Percentiles rank a stretch among this genome's conserved stretches.
phyloP scores from a whole-genome alignment of 2,888 invertebrate genomes.

The Leptothorax acervorum region DNA sequence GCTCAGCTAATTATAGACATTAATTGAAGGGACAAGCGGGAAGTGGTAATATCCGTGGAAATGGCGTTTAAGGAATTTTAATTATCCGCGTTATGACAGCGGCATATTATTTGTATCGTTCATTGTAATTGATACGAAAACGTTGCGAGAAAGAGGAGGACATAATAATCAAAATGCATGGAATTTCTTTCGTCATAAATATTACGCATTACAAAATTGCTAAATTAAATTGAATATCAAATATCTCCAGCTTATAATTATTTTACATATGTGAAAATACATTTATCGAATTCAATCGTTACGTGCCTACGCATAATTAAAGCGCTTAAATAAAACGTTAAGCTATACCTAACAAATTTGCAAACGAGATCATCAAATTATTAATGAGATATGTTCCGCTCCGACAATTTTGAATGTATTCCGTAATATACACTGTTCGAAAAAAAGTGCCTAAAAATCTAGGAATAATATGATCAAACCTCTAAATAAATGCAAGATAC shows the following conservation, averaged over 20 bases:
- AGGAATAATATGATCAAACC: background rate
- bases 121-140: conserved; percentile 15
- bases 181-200: conserved; percentile 33
- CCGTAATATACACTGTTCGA: background rate
- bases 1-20: conserved; percentile 47
- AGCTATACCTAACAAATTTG: conserved; percentile 46
- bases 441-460: background rate
- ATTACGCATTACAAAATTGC: conserved; percentile 39
- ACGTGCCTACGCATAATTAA: conserved; percentile 51
- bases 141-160: background rate
- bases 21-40: conserved; percentile 34
- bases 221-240: conserved; percentile 53
- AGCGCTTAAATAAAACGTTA: conserved; percentile 48
- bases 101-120: background rate
- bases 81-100: background rate
- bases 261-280: conserved; percentile 46
- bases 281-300: conserved; percentile 44
- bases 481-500: conserved; percentile 2
- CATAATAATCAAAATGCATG: conserved; percentile 21
- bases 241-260: conserved; percentile 46
- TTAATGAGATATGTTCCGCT: conserved; percentile 26
- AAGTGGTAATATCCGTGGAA: background rate
- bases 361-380: conserved; percentile 32
- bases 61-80: conserved; percentile 14
- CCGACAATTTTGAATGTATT: conserved; percentile 25